phyloP scores from a whole-genome alignment of 92 coral and sea anemone genomes.

The Micromussa lordhowensis region DNA sequence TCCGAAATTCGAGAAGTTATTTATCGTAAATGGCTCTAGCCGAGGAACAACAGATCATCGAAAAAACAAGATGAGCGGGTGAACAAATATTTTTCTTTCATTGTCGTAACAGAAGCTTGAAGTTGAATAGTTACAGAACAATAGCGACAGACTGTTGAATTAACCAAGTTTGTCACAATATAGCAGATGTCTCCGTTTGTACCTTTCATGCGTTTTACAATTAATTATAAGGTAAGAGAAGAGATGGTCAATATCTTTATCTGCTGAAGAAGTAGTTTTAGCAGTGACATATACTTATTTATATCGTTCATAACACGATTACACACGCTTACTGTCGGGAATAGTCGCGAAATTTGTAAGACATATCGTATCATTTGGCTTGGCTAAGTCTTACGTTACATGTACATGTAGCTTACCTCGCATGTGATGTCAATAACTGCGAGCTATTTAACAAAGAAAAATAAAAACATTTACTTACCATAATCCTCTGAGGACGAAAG shows the following conservation, averaged over 20 bases:
- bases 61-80: not conserved
- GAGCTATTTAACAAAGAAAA: not conserved
- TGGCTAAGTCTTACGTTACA: not conserved
- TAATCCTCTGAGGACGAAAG: slow-evolving; percentile 86
- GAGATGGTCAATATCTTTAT: not conserved
- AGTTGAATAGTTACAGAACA: slow-evolving; percentile 17
- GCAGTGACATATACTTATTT: slow-evolving; percentile 10
- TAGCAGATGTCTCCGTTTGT: not conserved
- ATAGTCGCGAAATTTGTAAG: not conserved
- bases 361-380: not conserved
- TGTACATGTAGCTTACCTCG: not conserved
- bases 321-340: not conserved
- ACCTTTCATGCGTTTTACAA: not conserved
- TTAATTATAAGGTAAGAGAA: not conserved
- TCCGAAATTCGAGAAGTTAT: not conserved
- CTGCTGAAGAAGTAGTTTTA: not conserved
- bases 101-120: not conserved
- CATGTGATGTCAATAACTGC: not conserved
- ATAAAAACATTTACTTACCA: slow-evolving; percentile 74
- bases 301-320: slow-evolving; percentile 29
- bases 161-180: not conserved
- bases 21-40: not conserved
- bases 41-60: not conserved
- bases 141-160: not conserved
- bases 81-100: slow-evolving; percentile 16